Evolutionary conservation across 2,113 vertebrate species (phyloP).

Genomic region (Butorides virescens): DNA sequence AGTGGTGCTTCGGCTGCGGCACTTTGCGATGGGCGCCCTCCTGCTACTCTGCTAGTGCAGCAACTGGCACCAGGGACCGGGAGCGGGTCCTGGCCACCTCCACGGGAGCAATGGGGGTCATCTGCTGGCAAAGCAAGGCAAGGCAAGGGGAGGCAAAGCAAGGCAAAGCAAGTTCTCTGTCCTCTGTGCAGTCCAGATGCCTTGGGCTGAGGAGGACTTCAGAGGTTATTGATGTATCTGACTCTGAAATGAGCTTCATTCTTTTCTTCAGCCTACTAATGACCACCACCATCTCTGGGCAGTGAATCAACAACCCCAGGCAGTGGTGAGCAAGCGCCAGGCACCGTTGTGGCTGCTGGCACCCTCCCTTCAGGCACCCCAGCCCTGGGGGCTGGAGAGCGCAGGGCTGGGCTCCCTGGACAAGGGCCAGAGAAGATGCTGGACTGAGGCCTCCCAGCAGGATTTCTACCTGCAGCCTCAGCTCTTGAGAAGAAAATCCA

Average conservation of each 20-base stretch:
- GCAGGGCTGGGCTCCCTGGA: not conserved
- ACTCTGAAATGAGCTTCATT: constrained; percentile 82
- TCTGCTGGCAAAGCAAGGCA: not conserved
- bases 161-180: not conserved
- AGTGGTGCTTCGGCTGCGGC: not conserved
- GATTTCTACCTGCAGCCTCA: not conserved
- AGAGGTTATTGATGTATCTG: constrained; percentile 80
- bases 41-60: not conserved
- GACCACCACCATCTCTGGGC: constrained; percentile 71
- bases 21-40: not conserved
- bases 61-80: not conserved
- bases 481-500: not conserved
- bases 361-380: constrained; percentile 57
- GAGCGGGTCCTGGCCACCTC: not conserved
- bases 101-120: accelerated
- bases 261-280: constrained; percentile 81
- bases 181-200: not conserved
- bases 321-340: constrained; percentile 73
- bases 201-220: not conserved
- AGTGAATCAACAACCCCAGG: constrained; percentile 73
- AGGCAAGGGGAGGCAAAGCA: not conserved
- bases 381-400: not conserved
- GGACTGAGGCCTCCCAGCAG: not conserved
- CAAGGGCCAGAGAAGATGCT: not conserved
- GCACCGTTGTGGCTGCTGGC: constrained; percentile 65